Evolutionary conservation across 1,140 invertebrate genomes (phyloP), one percentile per base, ranked within the genome.

Genomic region (Papilio xuthus): DNA sequence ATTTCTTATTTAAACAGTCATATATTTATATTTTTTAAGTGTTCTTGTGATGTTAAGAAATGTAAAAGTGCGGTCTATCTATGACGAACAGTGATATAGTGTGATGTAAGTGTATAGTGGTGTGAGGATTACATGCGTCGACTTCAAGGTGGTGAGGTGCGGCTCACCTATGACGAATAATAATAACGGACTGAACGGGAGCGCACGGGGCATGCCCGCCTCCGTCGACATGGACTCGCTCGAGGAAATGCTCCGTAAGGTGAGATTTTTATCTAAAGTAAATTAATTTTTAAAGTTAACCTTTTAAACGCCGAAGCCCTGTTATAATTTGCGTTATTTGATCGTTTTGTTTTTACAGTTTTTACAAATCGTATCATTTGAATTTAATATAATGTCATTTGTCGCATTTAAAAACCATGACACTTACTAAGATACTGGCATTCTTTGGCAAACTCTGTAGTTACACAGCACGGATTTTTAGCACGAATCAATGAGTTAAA

Each of bases 211-310:
- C 72, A 87, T 92, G 88, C 92, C 91, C 94, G 96, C 96, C 93
- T 94, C 96, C 90, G 95, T 96, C 94, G 96, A 97, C 94, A 97
- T 97, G 95, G 96, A 97, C 88, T 97, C 96, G 82, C 94, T 97
- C 83, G 96, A 97, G 91, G 96, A 97, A 94, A 97, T 97, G 96
- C 95, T 97, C 89, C 95, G 96, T 90, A 97, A 97, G 96, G 96
- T 97, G 95, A 95, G 85, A 71, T 53, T 23, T 67, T 47, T 32
- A 20, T 60, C 13, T 42, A 47, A 73, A 63, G 15, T 50, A 1
- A 18, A 50, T 50, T 2, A 50, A 50, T 69, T 53, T 70, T 20
- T 69, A 6, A 41, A 50, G 23, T 41, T 37, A 78, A 32, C n/a
- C 28, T 42, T 41, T 73, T 71, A 41, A 37, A 23, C 2, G 7